Percentiles rank a stretch among this genome's conserved stretches.
Conservation (phyloP, 53 echinoderm and acorn worm genomes). For the Echinometra lucunter region DNA sequence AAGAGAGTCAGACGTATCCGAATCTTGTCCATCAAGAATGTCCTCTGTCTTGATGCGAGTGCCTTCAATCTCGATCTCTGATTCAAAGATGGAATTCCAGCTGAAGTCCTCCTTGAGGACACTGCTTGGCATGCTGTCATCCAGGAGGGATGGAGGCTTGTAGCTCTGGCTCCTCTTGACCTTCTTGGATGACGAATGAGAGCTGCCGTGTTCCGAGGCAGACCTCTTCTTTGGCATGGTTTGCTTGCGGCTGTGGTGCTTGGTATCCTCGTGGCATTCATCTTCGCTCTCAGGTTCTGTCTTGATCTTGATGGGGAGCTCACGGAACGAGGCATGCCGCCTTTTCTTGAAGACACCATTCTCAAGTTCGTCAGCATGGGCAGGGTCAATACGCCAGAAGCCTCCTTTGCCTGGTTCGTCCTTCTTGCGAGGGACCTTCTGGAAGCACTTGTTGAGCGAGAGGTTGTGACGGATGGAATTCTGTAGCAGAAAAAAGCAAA, state of each 20-base stretch:
- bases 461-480: constrained; percentile 99
- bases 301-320: constrained; percentile 84
- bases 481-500: constrained; percentile 67
- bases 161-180: constrained; percentile 65
- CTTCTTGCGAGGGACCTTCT: constrained; percentile 93
- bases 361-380: constrained; percentile 93
- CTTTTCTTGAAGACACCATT: constrained; percentile 97
- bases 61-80: constrained; percentile 95
- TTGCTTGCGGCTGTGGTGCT: constrained; percentile 78
- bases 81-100: constrained; percentile 95
- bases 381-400: constrained; percentile 98
- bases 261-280: constrained; percentile 18
- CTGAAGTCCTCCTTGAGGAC: constrained; percentile 88
- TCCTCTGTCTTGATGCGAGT: constrained; percentile 92
- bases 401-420: constrained; percentile 99
- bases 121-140: constrained; percentile 91
- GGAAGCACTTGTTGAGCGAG: constrained; percentile 99
- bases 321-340: constrained; percentile 77
- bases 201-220: constrained; percentile 38
- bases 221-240: constrained; percentile 75
- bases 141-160: constrained; percentile 74
- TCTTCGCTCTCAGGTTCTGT: constrained; percentile 77
- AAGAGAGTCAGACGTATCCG: constrained; percentile 74
- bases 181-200: constrained; percentile 25
- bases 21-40: constrained; percentile 75